Evolutionary conservation across 2,888 invertebrate species (phyloP), one percentile per base, ranked within the genome.

Genomic region (Chrysolina oricalcia): DNA sequence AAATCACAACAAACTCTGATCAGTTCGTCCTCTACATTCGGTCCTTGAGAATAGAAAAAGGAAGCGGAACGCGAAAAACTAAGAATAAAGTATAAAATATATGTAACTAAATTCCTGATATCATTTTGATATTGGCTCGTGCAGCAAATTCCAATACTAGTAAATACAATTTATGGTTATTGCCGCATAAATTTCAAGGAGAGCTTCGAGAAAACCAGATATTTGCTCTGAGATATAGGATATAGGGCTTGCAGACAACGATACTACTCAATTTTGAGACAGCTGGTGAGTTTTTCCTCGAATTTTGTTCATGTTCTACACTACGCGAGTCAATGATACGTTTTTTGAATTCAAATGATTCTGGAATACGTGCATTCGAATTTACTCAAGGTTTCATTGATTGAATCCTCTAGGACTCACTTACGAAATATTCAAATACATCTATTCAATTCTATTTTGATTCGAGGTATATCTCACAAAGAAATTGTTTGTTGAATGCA

Each of bases 151-250:
- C 73, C 71, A 70, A 73, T 75, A 73, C 75, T 69, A 83, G 83
- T 85, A 86, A 86, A 85, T 84, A 83, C 83, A 82, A 86, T 84
- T 85, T 86, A 86, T 85, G 84, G 85, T 86, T 86, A 86, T 86
- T 85, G 84, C 83, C 76, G 81, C 83, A 86, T 86, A 86, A 86
- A 86, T 86, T 86, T 81, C 76, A 76, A 80, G 80, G 81, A 81
- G 80, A 83, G 82, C 78, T 79, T 73, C 35, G 75, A 81, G 81
- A 79, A 79, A 80, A 81, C 81, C 82, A 83, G 82, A 83, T 83
- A 56, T 69, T 72, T 65, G 72, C 40, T 64, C 70, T 27, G 41
- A 74, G 73, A 63, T 70, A 70, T 74, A 48, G 65, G 73, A 63
- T 74, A 70, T 70, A 41, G 70, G 65, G 85, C 84, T 85, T 84